phyloP scores from a whole-genome alignment of 1,140 invertebrate genomes.

The Antheraea pernyi region DNA sequence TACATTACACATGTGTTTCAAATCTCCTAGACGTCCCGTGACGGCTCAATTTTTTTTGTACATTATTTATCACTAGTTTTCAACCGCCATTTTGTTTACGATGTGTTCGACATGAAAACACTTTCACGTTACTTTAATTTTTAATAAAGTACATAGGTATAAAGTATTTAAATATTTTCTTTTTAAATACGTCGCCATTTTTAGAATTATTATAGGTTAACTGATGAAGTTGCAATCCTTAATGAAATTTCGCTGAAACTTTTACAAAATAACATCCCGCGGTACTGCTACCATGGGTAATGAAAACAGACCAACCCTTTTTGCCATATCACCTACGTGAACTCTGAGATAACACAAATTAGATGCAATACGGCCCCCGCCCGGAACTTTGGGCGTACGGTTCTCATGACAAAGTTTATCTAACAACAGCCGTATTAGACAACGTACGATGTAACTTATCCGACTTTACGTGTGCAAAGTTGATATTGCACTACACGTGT shows the following conservation, averaged over 20 bases:
- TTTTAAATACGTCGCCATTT: too few species aligned
- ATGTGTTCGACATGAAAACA: too few species aligned
- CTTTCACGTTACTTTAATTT: too few species aligned
- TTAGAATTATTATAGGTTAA: neutral
- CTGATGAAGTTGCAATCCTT: neutral
- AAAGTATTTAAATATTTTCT: too few species aligned
- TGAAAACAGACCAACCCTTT: neutral
- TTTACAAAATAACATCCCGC: neutral
- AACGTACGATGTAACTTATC: neutral
- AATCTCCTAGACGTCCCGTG: too few species aligned
- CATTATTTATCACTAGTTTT: too few species aligned
- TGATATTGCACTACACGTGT: neutral
- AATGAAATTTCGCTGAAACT: neutral
- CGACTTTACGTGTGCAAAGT: neutral
- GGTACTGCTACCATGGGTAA: neutral
- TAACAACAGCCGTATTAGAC: neutral
- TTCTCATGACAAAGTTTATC: constrained; percentile 2
- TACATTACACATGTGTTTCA: too few species aligned
- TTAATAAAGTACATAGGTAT: too few species aligned
- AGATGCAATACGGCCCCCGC: neutral
- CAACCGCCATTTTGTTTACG: too few species aligned
- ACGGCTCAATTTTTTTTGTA: too few species aligned
- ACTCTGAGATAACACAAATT: neutral
- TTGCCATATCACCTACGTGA: neutral
- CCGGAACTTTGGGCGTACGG: neutral